Base-by-base conservation (phyloP, 2,113 vertebrate species). In the Gnathonemus longibarbis region DNA sequence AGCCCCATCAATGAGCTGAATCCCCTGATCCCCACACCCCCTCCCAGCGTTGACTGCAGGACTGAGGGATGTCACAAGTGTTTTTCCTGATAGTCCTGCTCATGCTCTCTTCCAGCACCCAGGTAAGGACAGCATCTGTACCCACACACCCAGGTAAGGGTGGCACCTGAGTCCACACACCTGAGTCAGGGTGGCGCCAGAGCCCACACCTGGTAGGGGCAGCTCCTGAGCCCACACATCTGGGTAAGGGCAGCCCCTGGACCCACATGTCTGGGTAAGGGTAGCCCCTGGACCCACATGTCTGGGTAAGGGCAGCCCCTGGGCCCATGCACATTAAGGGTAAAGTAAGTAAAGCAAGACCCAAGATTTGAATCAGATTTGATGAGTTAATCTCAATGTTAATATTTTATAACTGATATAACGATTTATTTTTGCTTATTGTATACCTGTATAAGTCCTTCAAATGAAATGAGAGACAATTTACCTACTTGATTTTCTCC, bases 11-110 rank as follows among this genome's bases (percentile, higher is more conserved):
- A 95, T 95, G 95, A 92, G 90, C 91, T 93, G 92, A 93, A 91
- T 11, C 88, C 90, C 39, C 70, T 92, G 89, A 90, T n/a, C 58
- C 3, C 87, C 91, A 93, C 90, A 91, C 90, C 90, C 91, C 93
- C 92, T 91, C 89, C 92, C 94, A 92, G 91, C 90, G 89, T 89
- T 92, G 94, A 93, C 95, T n/a, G 83, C 83, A 49, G 83, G 45
- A 90, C 56, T 70, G 46, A 86, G 95, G 95, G 93, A 95, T 95
- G 95, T 95, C 93, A 94, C 94, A 94, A 93, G 94, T 94, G 93
- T 94, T 91, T 93, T 89, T 94, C 90, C 91, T 94, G 88, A 92
- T 95, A 92, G 91, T 93, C 90, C 91, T 95, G 92, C 94, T 95
- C 88, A 90, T 90, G 90, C 92, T 95, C 93, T 95, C 94, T n/a